These are phyloP conservation scores for Mus musculus DNA, from an alignment of 2,113 vertebrate genomes.

Conservation along the genomic window DNA sequence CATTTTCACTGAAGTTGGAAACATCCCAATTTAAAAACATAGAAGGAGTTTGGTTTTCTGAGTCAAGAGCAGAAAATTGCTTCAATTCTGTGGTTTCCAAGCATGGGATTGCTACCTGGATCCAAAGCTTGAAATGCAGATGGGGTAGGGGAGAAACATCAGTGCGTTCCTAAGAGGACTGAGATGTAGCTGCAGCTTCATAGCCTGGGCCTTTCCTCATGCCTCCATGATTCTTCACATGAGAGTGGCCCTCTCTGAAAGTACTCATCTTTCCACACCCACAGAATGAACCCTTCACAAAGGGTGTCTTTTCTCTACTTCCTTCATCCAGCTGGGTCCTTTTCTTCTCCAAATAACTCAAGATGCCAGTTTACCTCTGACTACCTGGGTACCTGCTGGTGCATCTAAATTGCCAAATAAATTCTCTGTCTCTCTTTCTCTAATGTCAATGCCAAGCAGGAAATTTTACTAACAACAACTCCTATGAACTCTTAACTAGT, in stretches of 20 bases:
- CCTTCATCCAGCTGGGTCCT: not conserved
- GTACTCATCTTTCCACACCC: not conserved
- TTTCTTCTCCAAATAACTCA: not conserved
- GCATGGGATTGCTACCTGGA: not conserved
- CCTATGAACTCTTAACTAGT: not conserved
- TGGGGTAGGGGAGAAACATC: not conserved
- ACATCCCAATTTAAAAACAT: not conserved
- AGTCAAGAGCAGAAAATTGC: not conserved
- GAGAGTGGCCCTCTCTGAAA: conserved; percentile 30
- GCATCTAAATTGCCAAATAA: conserved; percentile 22
- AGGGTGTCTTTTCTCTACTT: not conserved
- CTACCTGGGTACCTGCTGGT: not conserved
- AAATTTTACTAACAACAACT: conserved; percentile 55
- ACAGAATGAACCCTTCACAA: not conserved
- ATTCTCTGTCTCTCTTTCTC: not conserved
- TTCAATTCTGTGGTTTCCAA: not conserved
- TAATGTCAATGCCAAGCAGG: conserved; percentile 1
- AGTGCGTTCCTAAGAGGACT: not conserved
- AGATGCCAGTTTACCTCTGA: conserved; percentile 56
- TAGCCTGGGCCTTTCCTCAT: not conserved
- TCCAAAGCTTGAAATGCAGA: not conserved
- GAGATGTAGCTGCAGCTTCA: not conserved
- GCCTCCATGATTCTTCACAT: not conserved
- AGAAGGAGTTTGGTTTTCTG: not conserved
- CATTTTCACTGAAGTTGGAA: conserved; percentile 14